Conservation (phyloP, 2,888 invertebrate genomes). For the Seira ritae region DNA sequence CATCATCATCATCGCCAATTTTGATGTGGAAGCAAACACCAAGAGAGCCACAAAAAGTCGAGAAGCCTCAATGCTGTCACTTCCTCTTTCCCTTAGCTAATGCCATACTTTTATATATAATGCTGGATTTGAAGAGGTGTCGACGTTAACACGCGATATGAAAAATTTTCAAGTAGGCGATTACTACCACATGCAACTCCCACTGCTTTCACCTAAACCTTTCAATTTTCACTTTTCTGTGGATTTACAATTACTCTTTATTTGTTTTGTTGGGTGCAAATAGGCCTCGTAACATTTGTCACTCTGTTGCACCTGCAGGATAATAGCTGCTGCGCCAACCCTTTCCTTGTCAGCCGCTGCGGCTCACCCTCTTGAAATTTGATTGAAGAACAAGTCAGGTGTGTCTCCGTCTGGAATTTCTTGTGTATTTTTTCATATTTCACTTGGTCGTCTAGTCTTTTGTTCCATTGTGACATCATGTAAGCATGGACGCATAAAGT, state of each 20-base stretch:
- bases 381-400: not conserved
- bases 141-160: conserved; percentile 73
- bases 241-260: conserved; percentile 73
- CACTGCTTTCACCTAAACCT: too few relatives aligned
- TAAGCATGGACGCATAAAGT: not conserved
- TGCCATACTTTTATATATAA: conserved; percentile 52
- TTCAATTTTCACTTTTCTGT: conserved; percentile 61
- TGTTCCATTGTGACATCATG: conserved; percentile 29
- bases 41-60: too few relatives aligned
- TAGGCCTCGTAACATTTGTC: conserved; percentile 12
- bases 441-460: conserved; percentile 5
- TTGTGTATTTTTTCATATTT: conserved; percentile 8
- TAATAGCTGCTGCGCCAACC: not conserved
- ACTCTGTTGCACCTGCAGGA: conserved; percentile 15
- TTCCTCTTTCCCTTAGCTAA: not conserved
- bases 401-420: conserved; percentile 4
- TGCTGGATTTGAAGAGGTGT: conserved; percentile 70
- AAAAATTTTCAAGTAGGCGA: conserved; percentile 62
- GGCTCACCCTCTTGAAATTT: not conserved
- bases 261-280: conserved; percentile 59
- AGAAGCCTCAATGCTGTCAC: too few relatives aligned
- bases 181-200: too few relatives aligned
- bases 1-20: too few relatives aligned
- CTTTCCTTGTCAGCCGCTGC: not conserved
- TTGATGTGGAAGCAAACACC: too few relatives aligned